Conservation (phyloP, 2,113 vertebrate species). For the Microcebus griseorufus region DNA sequence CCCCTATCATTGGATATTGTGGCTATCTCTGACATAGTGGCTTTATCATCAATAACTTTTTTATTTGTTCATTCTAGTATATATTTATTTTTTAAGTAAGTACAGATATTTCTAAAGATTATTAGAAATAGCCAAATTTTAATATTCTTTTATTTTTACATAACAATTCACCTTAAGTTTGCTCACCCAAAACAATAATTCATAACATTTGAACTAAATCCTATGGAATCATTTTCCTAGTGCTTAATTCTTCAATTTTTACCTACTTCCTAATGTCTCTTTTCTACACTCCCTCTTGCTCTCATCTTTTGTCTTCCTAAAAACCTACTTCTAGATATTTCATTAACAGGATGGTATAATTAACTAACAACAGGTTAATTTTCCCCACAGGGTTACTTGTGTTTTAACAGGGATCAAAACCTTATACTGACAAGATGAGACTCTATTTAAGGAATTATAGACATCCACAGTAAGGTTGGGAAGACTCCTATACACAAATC, state of each 20-base stretch:
- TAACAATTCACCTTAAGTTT: background rate
- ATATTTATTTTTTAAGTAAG: slow-evolving; percentile 13
- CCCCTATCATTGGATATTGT: background rate
- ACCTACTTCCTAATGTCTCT: background rate
- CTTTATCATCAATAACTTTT: background rate
- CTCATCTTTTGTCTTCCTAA: background rate
- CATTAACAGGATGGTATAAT: background rate
- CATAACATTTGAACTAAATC: background rate
- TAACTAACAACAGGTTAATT: background rate
- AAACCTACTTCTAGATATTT: background rate
- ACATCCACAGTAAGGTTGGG: background rate
- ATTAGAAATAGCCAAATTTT: background rate
- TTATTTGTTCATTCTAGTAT: background rate
- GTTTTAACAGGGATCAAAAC: background rate
- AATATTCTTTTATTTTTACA: background rate
- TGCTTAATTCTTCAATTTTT: background rate
- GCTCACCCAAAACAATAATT: background rate
- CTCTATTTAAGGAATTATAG: background rate
- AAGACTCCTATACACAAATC: background rate
- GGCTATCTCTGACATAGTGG: background rate
- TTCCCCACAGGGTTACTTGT: background rate
- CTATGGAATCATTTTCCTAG: background rate
- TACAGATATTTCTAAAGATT: slow-evolving; percentile 14
- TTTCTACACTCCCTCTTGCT: background rate
- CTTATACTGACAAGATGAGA: background rate